Conservation (phyloP, 37 sponge, comb jelly and placozoan genomes). For the Aplysina aerophoba region DNA sequence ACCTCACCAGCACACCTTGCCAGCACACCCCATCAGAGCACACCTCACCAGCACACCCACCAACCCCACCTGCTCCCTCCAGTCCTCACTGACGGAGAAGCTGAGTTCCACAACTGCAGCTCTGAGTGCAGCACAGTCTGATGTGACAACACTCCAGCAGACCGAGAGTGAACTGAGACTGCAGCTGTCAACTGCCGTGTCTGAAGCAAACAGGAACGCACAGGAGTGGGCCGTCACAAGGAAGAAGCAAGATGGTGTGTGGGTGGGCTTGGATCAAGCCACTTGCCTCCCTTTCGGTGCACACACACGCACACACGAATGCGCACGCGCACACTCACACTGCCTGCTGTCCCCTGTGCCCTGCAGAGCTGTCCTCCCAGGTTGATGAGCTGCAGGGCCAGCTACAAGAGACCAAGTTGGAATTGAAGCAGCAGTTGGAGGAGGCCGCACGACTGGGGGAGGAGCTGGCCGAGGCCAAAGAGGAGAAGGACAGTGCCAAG, state of each 20-base stretch:
- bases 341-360: too few relatives aligned
- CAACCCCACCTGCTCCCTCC: too few relatives aligned
- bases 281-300: too few relatives aligned
- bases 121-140: constrained; percentile 74
- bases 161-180: constrained; percentile 76
- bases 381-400: constrained; percentile 19
- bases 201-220: constrained; percentile 69
- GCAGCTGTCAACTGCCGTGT: constrained; percentile 79
- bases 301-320: too few relatives aligned
- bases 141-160: constrained; percentile 41
- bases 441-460: constrained; percentile 72
- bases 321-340: too few relatives aligned
- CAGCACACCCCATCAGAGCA: neutral
- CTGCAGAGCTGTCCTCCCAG: constrained; percentile 49
- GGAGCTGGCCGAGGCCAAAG: constrained; percentile 66
- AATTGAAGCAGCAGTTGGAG: constrained; percentile 52
- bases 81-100: constrained; percentile 74
- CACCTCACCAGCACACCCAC: neutral
- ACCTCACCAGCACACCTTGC: neutral
- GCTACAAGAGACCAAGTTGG: constrained; percentile 64
- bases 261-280: neutral
- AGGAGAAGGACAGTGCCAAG: constrained; percentile 79
- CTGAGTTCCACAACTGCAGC: constrained; percentile 61
- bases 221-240: constrained; percentile 63
- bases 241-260: constrained; percentile 69